These are phyloP conservation scores for Homarus gammarus DNA, from an alignment of 2,888 invertebrate species.

Conservation along the genomic window DNA sequence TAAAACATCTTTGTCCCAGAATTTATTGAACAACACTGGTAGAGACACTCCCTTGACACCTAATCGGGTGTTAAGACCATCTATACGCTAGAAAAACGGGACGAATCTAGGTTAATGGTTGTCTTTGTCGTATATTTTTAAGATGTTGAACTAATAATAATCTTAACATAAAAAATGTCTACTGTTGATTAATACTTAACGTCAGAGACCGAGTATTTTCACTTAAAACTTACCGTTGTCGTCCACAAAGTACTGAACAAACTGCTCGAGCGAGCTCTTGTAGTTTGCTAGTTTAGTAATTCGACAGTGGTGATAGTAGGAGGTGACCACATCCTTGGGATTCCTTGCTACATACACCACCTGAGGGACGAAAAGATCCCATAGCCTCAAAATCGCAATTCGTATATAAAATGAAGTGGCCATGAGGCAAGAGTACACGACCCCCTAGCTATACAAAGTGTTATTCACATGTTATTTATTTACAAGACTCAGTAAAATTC, in stretches of 20 bases:
- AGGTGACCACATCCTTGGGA: constrained; percentile 18
- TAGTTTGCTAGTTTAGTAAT: neutral
- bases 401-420: too few species aligned
- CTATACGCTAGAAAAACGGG: too few species aligned
- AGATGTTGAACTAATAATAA: neutral
- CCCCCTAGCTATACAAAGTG: too few species aligned
- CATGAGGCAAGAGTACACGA: too few species aligned
- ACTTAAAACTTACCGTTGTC: constrained; percentile 19
- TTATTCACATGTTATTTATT: too few species aligned
- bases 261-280: neutral
- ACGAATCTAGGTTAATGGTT: neutral
- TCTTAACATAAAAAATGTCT: neutral
- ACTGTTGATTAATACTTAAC: neutral
- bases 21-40: too few species aligned
- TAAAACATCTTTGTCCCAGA: too few species aligned
- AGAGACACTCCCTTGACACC: too few species aligned
- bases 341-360: constrained; percentile 27
- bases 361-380: neutral
- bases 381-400: too few species aligned
- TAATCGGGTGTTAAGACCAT: too few species aligned
- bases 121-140: neutral
- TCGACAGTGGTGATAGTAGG: constrained; percentile 15
- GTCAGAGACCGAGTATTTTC: neutral
- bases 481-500: too few species aligned
- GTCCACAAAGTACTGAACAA: constrained; percentile 10